These are phyloP conservation scores for Tipula helvola DNA, from an alignment of 2,888 invertebrate genomes.

Conservation along the genomic window DNA sequence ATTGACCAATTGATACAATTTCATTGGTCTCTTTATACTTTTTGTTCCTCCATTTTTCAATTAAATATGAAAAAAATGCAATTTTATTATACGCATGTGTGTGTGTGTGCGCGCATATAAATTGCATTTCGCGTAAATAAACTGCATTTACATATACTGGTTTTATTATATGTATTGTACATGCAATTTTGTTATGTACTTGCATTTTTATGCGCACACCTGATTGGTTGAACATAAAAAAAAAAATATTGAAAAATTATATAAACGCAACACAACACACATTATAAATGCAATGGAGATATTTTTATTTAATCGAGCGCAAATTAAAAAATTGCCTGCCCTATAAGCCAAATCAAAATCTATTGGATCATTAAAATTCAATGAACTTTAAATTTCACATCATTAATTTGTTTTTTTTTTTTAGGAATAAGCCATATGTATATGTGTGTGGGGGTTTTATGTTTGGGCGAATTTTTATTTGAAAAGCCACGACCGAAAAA, in stretches of 20 bases:
- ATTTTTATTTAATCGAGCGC: too few species aligned
- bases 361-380: background rate
- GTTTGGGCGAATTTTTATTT: background rate
- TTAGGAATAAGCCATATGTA: background rate
- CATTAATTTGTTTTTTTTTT: background rate
- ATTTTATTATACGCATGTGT: background rate
- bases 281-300: too few species aligned
- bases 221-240: background rate
- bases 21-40: background rate
- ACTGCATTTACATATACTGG: background rate
- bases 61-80: background rate
- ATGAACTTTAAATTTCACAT: background rate
- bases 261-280: too few species aligned
- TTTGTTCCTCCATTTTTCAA: background rate
- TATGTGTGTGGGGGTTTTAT: background rate
- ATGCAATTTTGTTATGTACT: background rate
- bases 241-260: too few species aligned
- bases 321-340: too few species aligned
- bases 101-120: background rate
- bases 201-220: background rate
- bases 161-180: background rate
- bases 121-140: background rate
- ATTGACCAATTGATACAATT: background rate
- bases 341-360: too few species aligned
- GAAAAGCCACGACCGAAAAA: background rate